Conservation (phyloP, 1,140 invertebrate genomes). For the Brachionus rotundiformis region DNA sequence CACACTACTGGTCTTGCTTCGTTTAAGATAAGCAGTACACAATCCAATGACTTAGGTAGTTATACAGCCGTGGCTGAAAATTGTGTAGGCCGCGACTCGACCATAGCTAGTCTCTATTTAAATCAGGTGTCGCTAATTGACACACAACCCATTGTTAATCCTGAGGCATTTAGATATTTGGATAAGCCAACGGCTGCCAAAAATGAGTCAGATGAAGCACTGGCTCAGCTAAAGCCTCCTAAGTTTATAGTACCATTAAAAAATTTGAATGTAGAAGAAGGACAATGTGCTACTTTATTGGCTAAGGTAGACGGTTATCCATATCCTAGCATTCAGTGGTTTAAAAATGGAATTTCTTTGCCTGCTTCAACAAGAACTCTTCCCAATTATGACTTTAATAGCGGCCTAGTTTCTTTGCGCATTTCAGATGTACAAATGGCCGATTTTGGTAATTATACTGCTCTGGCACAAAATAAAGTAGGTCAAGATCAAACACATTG, state of each 20-base stretch:
- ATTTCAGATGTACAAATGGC: background rate
- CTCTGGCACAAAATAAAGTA: constrained; percentile 16
- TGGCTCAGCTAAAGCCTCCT: constrained; percentile 66
- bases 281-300: constrained; percentile 89
- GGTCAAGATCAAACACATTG: constrained; percentile 31
- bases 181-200: background rate
- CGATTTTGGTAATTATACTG: constrained; percentile 45
- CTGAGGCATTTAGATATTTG: constrained; percentile 27
- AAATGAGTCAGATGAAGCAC: background rate
- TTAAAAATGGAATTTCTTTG: constrained; percentile 76
- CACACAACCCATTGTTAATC: constrained; percentile 17
- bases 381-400: constrained; percentile 37
- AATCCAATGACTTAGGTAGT: background rate
- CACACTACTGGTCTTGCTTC: constrained; percentile 20
- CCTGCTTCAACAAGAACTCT: constrained; percentile 52
- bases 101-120: background rate
- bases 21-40: constrained; percentile 20
- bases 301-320: constrained; percentile 90
- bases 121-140: constrained; percentile 29
- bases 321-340: constrained; percentile 90
- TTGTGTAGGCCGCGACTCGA: background rate
- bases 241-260: constrained; percentile 89
- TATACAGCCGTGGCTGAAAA: constrained; percentile 51
- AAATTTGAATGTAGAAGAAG: constrained; percentile 80
- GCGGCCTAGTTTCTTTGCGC: background rate